phyloP scores from a whole-genome alignment of 2,113 vertebrate species.

The Enhydra lutris region DNA sequence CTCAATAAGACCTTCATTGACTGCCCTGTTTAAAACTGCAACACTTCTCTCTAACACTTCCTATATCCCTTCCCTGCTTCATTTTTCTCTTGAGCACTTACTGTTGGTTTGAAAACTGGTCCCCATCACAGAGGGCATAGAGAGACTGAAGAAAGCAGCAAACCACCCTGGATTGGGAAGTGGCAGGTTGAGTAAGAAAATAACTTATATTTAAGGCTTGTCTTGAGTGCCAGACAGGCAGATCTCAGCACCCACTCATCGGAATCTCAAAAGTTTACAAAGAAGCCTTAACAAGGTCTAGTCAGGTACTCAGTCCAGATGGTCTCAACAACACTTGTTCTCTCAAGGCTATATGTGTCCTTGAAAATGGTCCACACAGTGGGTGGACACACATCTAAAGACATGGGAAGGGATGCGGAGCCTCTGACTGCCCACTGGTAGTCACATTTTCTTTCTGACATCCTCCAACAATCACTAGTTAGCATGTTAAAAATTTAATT shows the following conservation, averaged over 20 bases:
- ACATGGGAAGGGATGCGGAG: not conserved
- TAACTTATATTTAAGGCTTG: not conserved
- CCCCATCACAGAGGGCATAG: not conserved
- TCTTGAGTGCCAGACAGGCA: not conserved
- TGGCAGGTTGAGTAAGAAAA: not conserved
- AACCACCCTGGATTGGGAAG: not conserved
- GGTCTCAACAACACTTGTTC: not conserved
- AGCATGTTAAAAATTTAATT: not conserved
- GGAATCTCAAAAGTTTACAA: not conserved
- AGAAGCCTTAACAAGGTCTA: not conserved
- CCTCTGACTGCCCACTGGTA: not conserved
- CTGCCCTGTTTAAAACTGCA: not conserved
- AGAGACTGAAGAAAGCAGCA: not conserved
- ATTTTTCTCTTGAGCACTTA: not conserved
- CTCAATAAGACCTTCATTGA: not conserved
- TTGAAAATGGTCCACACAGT: not conserved
- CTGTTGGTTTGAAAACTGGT: not conserved
- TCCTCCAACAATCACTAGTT: not conserved
- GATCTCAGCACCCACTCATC: not conserved
- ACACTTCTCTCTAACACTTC: not conserved
- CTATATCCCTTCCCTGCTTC: not conserved
- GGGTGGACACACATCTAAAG: not conserved
- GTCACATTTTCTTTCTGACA: not conserved
- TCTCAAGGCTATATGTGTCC: not conserved
- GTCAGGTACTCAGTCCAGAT: not conserved